Evolutionary conservation across 53 echinoderm and acorn worm genomes (phyloP).

Genomic region (Holothuria leucospilota): DNA sequence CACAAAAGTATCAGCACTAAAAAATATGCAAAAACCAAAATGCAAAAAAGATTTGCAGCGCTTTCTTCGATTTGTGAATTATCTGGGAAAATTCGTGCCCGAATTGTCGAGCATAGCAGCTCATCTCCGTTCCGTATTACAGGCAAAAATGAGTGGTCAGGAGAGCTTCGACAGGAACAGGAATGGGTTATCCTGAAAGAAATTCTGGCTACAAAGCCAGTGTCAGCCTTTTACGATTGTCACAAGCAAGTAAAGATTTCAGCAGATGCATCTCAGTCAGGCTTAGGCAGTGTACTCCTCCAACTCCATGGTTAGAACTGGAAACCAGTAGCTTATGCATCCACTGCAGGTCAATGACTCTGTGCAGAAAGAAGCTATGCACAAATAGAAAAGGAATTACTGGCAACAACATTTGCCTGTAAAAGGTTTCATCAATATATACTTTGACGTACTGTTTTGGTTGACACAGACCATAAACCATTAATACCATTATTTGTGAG

Average conservation of each 20-base stretch:
- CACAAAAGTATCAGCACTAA: constrained; percentile 68
- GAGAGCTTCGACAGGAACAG: constrained; percentile 45
- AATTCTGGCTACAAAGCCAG: constrained; percentile 58
- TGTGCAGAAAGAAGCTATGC: constrained; percentile 51
- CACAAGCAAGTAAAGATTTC: constrained; percentile 24
- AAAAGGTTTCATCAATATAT: constrained; percentile 65
- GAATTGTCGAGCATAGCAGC: constrained; percentile 63
- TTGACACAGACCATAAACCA: constrained; percentile 41
- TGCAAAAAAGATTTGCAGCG: constrained; percentile 32
- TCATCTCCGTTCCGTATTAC: constrained; percentile 52
- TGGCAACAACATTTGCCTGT: constrained; percentile 53
- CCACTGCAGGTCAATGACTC: constrained; percentile 43
- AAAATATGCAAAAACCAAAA: constrained; percentile 68
- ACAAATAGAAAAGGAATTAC: constrained; percentile 64
- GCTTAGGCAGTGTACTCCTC: constrained; percentile 54
- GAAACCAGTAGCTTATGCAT: constrained; percentile 70
- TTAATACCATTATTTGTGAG: constrained; percentile 48
- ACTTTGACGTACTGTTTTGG: background rate
- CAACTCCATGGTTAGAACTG: constrained; percentile 53
- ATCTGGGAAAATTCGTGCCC: constrained; percentile 67
- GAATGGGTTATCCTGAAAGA: constrained; percentile 50
- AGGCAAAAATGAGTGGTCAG: constrained; percentile 62
- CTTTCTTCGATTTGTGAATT: constrained; percentile 62
- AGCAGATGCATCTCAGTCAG: constrained; percentile 70
- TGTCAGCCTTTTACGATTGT: constrained; percentile 56